phyloP scores from a whole-genome alignment of 2,797 vertebrate genomes.

The Typhlichthys eigenmanni region DNA sequence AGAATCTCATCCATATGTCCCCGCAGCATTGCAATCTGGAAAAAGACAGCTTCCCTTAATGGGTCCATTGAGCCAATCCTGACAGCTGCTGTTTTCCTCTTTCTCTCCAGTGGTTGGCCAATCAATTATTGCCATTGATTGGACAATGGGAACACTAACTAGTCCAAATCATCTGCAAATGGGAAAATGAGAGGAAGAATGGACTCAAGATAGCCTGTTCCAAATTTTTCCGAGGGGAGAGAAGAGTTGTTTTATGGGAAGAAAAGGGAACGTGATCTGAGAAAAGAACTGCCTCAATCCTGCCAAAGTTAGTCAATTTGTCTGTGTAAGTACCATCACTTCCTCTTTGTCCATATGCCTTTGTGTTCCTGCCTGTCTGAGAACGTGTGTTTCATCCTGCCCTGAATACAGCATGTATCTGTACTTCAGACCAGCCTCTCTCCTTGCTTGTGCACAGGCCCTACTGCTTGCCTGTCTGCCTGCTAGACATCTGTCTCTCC shows the following conservation, averaged over 20 bases:
- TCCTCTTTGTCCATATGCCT: conserved; percentile 4
- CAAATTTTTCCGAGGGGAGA: background rate
- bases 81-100: conserved; percentile 40
- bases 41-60: conserved; percentile 34
- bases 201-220: conserved; percentile 4
- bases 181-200: conserved; percentile 26
- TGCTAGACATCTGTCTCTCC: conserved; percentile 5
- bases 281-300: conserved; percentile 10
- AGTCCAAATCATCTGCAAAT: conserved; percentile 52
- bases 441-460: too few relatives aligned
- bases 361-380: conserved; percentile 5
- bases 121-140: conserved; percentile 57
- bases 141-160: conserved; percentile 43
- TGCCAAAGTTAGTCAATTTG: background rate
- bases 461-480: background rate
- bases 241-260: background rate
- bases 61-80: conserved; percentile 34
- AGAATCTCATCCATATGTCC: conserved; percentile 20
- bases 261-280: background rate
- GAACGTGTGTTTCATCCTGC: background rate
- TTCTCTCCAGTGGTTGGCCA: conserved; percentile 42
- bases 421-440: too few relatives aligned
- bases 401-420: background rate
- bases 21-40: conserved; percentile 25
- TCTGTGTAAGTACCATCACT: background rate